Base-by-base conservation (phyloP, 2,888 invertebrate genomes). In the Philopedon plagiatum region DNA sequence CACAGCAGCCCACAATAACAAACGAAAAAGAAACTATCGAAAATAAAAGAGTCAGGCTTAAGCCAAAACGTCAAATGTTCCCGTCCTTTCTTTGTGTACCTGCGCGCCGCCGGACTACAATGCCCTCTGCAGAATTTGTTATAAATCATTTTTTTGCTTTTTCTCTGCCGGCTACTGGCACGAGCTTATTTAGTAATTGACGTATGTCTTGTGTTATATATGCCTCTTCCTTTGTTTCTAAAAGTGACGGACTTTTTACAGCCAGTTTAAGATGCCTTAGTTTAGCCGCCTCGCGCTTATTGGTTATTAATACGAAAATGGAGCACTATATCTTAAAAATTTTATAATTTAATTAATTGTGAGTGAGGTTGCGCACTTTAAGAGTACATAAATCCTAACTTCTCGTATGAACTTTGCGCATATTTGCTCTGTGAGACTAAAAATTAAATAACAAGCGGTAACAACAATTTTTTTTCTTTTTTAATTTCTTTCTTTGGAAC, bases 141-240 rank as follows among this genome's bases (percentile, higher is more conserved):
- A 68, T 68, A 68, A 68, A 68, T 68, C 67, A 68, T 68, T 68
- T 68, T 46, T 68, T 68, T 68, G 67, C 61, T 57, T 19, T 19
- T 58, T 26, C 49, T 34, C 32, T 15, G 34, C 44, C 66, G 44
- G 44, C 66, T 66, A 57, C 23, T 58, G 58, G 58, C 66, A 66
- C 57, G 58, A 46, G 66, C 39, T 66, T 46, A 44, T 63, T 63
- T 57, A 37, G 57, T 57, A 57, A 57, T 37, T 57, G 57, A 37
- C 57, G 37, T 57, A 29, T 57, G 37, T 37, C 57, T 37, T 57
- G n/a, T 39, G 37, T 57, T 29, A 57, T 57, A 57, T 57, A 57
- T 57, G 37, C 9, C 37, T 39, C 13, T 37, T 39, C 19, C 37
- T 23, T 57, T 56, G 56, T 32, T 56, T 57, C 32, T 39, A 37